Conservation (phyloP, 2,797 vertebrate species). For the Notolabrus celidotus region DNA sequence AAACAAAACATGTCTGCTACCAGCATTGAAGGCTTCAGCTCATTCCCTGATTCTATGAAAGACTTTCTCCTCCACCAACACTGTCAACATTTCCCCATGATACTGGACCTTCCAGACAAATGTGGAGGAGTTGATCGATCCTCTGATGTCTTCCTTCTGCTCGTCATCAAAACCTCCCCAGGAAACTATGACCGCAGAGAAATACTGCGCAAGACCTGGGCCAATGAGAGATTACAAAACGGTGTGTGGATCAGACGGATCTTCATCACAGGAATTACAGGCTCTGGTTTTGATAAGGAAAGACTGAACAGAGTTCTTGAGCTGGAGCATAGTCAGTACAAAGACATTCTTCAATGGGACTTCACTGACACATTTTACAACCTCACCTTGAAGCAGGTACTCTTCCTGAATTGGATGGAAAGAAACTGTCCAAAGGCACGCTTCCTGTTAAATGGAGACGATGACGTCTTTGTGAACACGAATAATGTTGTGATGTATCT, state of each 20-base stretch:
- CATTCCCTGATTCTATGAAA: neutral
- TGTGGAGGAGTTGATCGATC: constrained; percentile 71
- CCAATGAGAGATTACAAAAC: neutral
- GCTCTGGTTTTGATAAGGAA: neutral
- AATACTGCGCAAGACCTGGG: constrained; percentile 1
- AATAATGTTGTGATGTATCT: neutral
- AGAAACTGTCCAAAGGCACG: constrained; percentile 2
- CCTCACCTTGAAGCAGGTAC: constrained; percentile 7
- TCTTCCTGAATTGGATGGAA: constrained; percentile 9
- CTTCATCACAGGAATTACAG: neutral
- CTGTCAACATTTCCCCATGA: constrained; percentile 62
- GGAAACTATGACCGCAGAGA: neutral
- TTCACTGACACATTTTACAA: neutral
- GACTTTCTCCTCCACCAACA: neutral
- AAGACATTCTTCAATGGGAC: constrained; percentile 1
- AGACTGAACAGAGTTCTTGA: neutral
- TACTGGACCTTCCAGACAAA: constrained; percentile 78
- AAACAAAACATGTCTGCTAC: neutral
- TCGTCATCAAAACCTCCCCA: neutral
- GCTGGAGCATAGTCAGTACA: neutral
- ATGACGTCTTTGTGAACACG: constrained; percentile 1
- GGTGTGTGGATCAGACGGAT: neutral
- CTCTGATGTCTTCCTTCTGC: constrained; percentile 4
- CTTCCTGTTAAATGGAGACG: neutral
- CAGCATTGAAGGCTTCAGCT: too few relatives aligned